Evolutionary conservation across 2,888 invertebrate species (phyloP), one percentile per base, ranked within the genome.

Genomic region (Atherix ibis): DNA sequence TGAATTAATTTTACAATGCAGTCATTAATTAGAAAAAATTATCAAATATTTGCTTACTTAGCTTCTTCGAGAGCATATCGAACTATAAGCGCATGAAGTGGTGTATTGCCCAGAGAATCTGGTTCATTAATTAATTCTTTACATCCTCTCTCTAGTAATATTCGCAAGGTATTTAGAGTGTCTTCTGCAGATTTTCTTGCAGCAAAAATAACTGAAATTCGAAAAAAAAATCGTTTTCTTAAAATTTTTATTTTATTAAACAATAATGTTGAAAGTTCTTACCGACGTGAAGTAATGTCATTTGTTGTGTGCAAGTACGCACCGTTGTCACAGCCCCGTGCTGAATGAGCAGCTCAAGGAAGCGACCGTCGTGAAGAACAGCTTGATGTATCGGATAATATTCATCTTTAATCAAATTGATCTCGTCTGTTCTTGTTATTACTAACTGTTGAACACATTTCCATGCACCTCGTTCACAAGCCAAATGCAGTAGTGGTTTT

Each of bases 361-460:
- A 79, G 47, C 73, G 69, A 31, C 71, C 68, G 43, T 78, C 76
- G 52, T 80, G 79, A 17, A 76, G 63, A 13, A 77, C 77, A 10
- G 79, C 74, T 49, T 77, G 75, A 54, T 80, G 76, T 38, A 81
- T 73, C n/a, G 81, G 80, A 53, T 75, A 79, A 53, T 78, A 78
- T 58, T 79, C 80, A 49, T 78, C 76, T 53, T 72, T 75, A 37
- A 76, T 69, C 40, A 73, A 66, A 54, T 77, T 75, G 30, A 78
- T 74, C 56, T 77, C 76, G 44, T 76, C 75, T 24, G 71, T 68
- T 26, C 76, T 51, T 43, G 73, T 71, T 3, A 68, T 64, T 6
- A 76, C 70, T 39, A 78, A 54, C 48, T 71, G 73, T 48, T 74
- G 72, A 3, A 76, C 75, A 55, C 77, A 77, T 43, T 70, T 67